Base-by-base conservation (phyloP, 2,888 invertebrate genomes). In the Drosophila pegasa region DNA sequence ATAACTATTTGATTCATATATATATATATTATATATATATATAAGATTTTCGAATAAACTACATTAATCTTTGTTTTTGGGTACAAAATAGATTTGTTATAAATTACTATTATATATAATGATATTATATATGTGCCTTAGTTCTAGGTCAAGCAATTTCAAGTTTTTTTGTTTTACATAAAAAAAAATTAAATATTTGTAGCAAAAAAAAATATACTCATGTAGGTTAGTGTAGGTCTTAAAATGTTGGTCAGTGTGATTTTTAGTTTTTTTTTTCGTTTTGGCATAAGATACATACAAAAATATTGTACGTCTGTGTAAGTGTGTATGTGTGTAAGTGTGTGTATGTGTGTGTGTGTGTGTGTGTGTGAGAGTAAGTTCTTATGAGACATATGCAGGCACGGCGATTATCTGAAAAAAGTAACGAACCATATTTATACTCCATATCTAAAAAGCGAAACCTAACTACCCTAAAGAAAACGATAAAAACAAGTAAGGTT, bases 301-400 rank as follows among this genome's bases (percentile, higher is more conserved):
- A 50, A 57, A 8, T 55, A 22, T 52, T 52, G n/a, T 38, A 20
- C 29, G 14, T 55, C 31, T 68, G 33, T 66, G 47, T 48, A 16
- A 33, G 38, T 57, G n/a, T 57, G 22, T 43, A 38, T 54, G 10
- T 52, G 41, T 43, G 50, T 45, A 12, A 27, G 38, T 58, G 38
- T 50, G 9, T 52, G 18, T 58, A 10, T 52, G 35, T 68, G 25
- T 45, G 27, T 47, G 55, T 50, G 10, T 43, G 55, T 43, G 54
- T 38, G 25, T 31, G 41, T 58, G 33, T 48, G 9, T 52, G 16
- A 51, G 10, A 22, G 50, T 40, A 38, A 59, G 60, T 70, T 64
- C 55, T 83, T 83, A 83, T 83, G 83, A 86, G 83, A 83, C 58
- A 72, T 83, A 83, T 80, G 86, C 86, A 83, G 86, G 75, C 83